Evolutionary conservation across 2,888 invertebrate genomes (phyloP).

Genomic region (Sphinx pinastri): DNA sequence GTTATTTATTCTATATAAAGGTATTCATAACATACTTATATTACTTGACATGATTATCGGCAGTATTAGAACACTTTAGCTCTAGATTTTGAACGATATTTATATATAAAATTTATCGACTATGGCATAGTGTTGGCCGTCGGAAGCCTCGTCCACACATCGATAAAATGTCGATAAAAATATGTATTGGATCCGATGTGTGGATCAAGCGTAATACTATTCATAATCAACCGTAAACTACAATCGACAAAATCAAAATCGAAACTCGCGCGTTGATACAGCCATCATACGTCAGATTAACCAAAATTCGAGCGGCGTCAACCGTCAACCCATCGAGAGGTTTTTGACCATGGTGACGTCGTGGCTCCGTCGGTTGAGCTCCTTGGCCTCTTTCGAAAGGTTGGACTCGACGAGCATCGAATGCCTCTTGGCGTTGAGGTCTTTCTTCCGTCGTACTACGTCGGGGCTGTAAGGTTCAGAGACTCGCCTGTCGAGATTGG

Average conservation of each 20-base stretch:
- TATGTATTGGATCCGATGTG: constrained; percentile 4
- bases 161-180: constrained; percentile 16
- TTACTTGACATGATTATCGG: constrained; percentile 26
- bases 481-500: constrained; percentile 63
- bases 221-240: constrained; percentile 7
- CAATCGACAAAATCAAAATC: constrained; percentile 22
- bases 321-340: constrained; percentile 75
- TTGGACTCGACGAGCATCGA: constrained; percentile 77
- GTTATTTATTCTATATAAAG: constrained; percentile 11
- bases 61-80: constrained; percentile 27
- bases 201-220: constrained; percentile 20
- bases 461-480: constrained; percentile 76
- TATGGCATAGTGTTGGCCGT: constrained; percentile 21
- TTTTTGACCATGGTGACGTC: constrained; percentile 72
- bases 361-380: constrained; percentile 72
- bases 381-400: constrained; percentile 66
- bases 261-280: constrained; percentile 34
- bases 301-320: constrained; percentile 37
- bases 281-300: constrained; percentile 32
- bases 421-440: constrained; percentile 69
- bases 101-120: constrained; percentile 21
- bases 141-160: constrained; percentile 22
- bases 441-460: constrained; percentile 71
- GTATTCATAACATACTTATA: constrained; percentile 24
- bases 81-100: constrained; percentile 22